Evolutionary conservation across 2,888 invertebrate genomes (phyloP), one percentile per base, ranked within the genome.

Genomic region (Trachelus tabidus): DNA sequence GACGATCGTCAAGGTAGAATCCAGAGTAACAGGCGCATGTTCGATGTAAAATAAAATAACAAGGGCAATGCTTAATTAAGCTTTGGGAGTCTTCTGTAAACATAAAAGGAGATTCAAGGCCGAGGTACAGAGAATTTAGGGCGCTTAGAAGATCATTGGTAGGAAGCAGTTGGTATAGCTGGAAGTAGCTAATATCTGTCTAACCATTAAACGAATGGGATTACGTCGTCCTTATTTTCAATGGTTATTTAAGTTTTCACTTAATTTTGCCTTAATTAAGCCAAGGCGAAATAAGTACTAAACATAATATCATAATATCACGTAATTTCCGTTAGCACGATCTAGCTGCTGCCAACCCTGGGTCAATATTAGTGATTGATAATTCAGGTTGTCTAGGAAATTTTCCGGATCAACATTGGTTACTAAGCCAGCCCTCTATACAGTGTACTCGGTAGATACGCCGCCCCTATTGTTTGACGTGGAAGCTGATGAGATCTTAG

Each of bases 41-140:
- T 31, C 71, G 71, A 71, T 11, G 71, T 12, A 33, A 33, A 71
- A 71, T 71, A 71, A 71, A 71, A 71, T 71, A 71, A 71, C 71
- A 71, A 33, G 56, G 34, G 71, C 71, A 33, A 71, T 34, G 71
- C n/a, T 71, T 71, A 71, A 71, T 71, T 71, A 71, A 30, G 34
- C 71, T 56, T 56, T 31, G 31, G 71, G 11, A 34, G 71, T 15
- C 33, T 31, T 31, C 33, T 31, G 71, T 33, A 71, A 71, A 71
- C 71, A 71, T 71, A 31, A 71, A 31, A 71, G 71, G 71, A 15
- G 31, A 15, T 30, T 56, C 56, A 56, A 23, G 56, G 56, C 23
- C 56, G 56, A 56, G 23, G 56, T 23, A 56, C 9, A 15, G 56
- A 23, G 23, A 23, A 2, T 56, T 56, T 23, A 56, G 23, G 56